Percentiles rank a stretch among this genome's conserved stretches.
These are phyloP conservation scores for Bilobella aurantiaca DNA, from an alignment of 1,140 invertebrate genomes.

Conservation along the genomic window DNA sequence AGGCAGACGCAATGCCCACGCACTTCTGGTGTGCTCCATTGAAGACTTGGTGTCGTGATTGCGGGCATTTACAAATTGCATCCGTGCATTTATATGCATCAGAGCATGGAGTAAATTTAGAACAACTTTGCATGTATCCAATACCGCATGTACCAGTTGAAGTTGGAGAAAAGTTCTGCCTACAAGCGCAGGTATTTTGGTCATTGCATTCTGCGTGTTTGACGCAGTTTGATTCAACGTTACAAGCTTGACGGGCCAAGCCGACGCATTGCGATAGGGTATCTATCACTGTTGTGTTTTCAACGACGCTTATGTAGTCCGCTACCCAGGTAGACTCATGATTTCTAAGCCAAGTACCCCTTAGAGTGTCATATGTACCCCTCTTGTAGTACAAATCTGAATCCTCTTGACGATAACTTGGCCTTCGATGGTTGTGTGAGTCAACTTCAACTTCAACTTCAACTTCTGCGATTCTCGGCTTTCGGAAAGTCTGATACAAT, in stretches of 20 bases:
- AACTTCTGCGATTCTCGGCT: neutral
- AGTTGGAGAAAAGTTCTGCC: neutral
- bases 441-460: neutral
- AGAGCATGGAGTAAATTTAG: neutral
- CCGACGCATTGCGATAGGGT: neutral
- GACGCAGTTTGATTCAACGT: neutral
- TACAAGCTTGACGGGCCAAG: neutral
- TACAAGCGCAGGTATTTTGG: neutral
- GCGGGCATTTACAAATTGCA: neutral
- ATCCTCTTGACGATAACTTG: neutral
- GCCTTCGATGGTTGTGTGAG: no score
- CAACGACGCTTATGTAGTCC: neutral
- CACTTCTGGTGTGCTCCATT: neutral
- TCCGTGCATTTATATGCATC: neutral
- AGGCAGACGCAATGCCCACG: neutral
- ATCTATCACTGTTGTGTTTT: neutral
- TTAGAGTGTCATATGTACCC: neutral
- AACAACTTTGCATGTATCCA: neutral
- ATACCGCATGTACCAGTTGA: neutral
- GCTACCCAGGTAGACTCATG: neutral
- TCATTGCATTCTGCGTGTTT: neutral
- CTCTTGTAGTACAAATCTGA: neutral
- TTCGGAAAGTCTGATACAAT: neutral
- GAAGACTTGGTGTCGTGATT: neutral
- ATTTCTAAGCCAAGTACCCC: neutral